Conservation (phyloP, 2,888 invertebrate species). For the Meiosimyza decipiens region DNA sequence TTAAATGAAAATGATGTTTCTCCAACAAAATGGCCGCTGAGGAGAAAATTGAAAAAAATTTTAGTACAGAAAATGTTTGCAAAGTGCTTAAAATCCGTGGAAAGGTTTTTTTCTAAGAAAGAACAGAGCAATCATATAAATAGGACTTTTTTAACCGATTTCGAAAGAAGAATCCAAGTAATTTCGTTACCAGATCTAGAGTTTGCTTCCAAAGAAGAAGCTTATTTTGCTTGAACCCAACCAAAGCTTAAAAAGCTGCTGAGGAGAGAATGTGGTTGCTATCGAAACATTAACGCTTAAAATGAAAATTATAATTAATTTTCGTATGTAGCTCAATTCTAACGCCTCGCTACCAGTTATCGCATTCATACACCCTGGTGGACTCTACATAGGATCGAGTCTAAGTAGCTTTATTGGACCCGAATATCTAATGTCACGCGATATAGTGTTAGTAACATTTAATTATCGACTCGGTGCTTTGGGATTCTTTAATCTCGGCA, state of each 20-base stretch:
- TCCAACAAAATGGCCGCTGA: too few relatives aligned
- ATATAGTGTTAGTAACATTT: conserved; percentile 72
- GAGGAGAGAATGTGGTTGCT: background rate
- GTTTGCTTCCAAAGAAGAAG: too few relatives aligned
- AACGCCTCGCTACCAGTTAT: conserved; percentile 68
- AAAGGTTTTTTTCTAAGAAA: too few relatives aligned
- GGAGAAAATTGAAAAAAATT: too few relatives aligned
- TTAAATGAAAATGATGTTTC: too few relatives aligned
- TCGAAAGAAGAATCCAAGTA: too few relatives aligned
- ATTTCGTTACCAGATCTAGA: too few relatives aligned
- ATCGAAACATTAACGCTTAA: background rate
- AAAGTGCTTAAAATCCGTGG: too few relatives aligned
- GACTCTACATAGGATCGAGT: conserved; percentile 70
- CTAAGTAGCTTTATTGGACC: conserved; percentile 67
- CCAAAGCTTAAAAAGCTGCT: background rate
- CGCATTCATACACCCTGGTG: conserved; percentile 74
- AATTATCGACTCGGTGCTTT: conserved; percentile 73
- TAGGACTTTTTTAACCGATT: too few relatives aligned
- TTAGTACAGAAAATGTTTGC: too few relatives aligned
- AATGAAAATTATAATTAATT: background rate
- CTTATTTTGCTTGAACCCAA: too few relatives aligned
- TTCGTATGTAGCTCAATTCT: conserved; percentile 36
- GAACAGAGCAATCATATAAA: too few relatives aligned
- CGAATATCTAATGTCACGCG: conserved; percentile 71
- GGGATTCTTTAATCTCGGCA: conserved; percentile 69